phyloP scores from a whole-genome alignment of 2,113 vertebrate genomes.

The Gobius niger region DNA sequence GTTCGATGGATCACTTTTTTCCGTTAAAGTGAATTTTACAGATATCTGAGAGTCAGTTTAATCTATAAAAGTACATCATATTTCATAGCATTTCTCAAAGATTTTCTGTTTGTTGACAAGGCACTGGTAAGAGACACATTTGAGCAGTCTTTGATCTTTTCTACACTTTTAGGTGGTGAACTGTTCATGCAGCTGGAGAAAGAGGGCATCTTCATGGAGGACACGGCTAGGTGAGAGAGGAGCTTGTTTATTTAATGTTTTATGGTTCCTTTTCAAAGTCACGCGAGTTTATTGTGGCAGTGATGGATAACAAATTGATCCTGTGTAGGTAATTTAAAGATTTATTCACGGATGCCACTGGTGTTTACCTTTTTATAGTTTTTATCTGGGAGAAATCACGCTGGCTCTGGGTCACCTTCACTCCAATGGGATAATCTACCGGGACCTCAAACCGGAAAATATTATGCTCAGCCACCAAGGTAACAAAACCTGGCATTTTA shows the following conservation, averaged over 20 bases:
- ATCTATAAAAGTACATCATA: too few relatives aligned
- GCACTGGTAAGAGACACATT: too few relatives aligned
- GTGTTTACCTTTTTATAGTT: constrained; percentile 68
- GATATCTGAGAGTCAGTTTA: too few relatives aligned
- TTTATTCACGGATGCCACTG: not conserved
- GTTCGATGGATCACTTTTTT: too few relatives aligned
- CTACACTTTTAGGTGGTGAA: constrained; percentile 81
- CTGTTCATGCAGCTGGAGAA: constrained; percentile 93
- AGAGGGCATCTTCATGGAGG: constrained; percentile 94
- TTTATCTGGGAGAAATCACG: constrained; percentile 90
- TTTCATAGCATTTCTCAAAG: too few relatives aligned
- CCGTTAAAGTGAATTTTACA: too few relatives aligned
- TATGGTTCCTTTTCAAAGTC: not conserved
- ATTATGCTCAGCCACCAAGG: constrained; percentile 91
- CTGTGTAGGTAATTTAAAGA: not conserved
- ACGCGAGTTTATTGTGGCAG: not conserved
- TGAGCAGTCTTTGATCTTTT: too few relatives aligned
- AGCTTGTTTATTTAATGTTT: not conserved
- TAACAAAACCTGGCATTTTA: constrained; percentile 39
- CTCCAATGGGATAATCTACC: constrained; percentile 89
- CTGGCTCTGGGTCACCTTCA: constrained; percentile 91
- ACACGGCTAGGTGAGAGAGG: constrained; percentile 85
- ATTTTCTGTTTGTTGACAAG: too few relatives aligned
- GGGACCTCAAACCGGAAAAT: constrained; percentile 93
- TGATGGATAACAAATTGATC: not conserved